A percentile compares a stretch with the other conserved stretches of the same genome.
These are phyloP conservation scores for Hylyphantes graminicola DNA, from an alignment of 1,140 invertebrate species.

Conservation along the genomic window DNA sequence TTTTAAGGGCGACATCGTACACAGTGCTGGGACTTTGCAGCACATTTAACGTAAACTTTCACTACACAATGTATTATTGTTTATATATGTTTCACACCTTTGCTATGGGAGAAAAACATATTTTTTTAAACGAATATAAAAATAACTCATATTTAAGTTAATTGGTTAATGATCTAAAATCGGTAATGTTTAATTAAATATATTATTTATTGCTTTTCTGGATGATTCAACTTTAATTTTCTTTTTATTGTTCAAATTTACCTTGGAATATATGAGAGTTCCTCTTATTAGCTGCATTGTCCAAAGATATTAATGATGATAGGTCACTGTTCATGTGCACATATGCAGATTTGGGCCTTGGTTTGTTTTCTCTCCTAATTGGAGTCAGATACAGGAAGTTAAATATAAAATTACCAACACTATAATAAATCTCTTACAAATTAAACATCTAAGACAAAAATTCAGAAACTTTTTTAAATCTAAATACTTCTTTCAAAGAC, in stretches of 20 bases:
- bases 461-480: not conserved
- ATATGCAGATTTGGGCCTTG: constrained; percentile 52
- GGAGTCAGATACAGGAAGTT: not conserved
- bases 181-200: too few relatives aligned
- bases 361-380: constrained; percentile 30
- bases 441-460: not conserved
- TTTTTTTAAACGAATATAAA: too few relatives aligned
- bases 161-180: too few relatives aligned
- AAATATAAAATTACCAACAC: not conserved
- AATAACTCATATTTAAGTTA: too few relatives aligned
- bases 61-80: too few relatives aligned
- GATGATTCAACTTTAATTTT: too few relatives aligned
- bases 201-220: too few relatives aligned
- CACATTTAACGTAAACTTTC: too few relatives aligned
- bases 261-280: constrained; percentile 42
- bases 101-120: too few relatives aligned
- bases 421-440: not conserved
- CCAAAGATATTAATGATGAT: constrained; percentile 36
- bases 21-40: too few relatives aligned
- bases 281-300: constrained; percentile 53
- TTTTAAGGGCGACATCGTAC: too few relatives aligned
- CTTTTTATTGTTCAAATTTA: not conserved
- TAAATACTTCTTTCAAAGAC: not conserved
- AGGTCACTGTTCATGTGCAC: constrained; percentile 49
- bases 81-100: too few relatives aligned